A percentile compares a stretch with the other conserved stretches of the same genome.
Evolutionary conservation across 2,888 invertebrate species (phyloP).

Genomic region (Masnerella sp.): DNA sequence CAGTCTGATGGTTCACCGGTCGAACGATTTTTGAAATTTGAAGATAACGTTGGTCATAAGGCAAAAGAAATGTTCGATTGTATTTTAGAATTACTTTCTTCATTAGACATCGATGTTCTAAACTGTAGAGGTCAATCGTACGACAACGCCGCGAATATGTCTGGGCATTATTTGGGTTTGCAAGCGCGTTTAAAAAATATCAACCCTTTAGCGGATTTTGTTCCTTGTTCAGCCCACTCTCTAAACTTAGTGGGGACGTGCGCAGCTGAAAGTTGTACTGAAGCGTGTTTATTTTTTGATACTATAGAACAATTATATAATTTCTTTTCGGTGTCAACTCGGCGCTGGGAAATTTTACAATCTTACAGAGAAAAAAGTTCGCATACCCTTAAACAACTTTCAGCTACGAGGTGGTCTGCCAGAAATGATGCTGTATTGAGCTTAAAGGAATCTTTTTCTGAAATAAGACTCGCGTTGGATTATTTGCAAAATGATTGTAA

Average conservation of each 20-base stretch:
- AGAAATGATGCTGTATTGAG: constrained; percentile 19
- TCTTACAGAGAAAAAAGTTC: not conserved
- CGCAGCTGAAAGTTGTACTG: constrained; percentile 63
- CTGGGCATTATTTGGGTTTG: constrained; percentile 57
- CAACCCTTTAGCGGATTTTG: constrained; percentile 61
- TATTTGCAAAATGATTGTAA: not conserved
- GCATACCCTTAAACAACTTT: constrained; percentile 14
- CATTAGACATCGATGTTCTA: constrained; percentile 5
- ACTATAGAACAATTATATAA: not conserved
- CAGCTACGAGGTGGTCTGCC: constrained; percentile 24
- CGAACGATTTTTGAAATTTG: constrained; percentile 27
- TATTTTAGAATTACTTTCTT: not conserved
- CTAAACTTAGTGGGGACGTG: constrained; percentile 63
- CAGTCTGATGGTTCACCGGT: constrained; percentile 16
- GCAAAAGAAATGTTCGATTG: constrained; percentile 11
- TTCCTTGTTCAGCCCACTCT: constrained; percentile 65
- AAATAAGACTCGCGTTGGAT: constrained; percentile 8
- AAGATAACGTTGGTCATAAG: constrained; percentile 26
- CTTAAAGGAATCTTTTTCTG: constrained; percentile 14
- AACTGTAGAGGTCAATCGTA: constrained; percentile 32
- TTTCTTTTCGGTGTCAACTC: constrained; percentile 4
- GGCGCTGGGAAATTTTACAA: constrained; percentile 15
- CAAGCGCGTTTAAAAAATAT: constrained; percentile 61
- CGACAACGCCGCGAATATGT: constrained; percentile 29
- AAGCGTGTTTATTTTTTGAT: constrained; percentile 59